Base-by-base conservation (phyloP, 2,113 vertebrate species). In the Dendrocopos noguchii region DNA sequence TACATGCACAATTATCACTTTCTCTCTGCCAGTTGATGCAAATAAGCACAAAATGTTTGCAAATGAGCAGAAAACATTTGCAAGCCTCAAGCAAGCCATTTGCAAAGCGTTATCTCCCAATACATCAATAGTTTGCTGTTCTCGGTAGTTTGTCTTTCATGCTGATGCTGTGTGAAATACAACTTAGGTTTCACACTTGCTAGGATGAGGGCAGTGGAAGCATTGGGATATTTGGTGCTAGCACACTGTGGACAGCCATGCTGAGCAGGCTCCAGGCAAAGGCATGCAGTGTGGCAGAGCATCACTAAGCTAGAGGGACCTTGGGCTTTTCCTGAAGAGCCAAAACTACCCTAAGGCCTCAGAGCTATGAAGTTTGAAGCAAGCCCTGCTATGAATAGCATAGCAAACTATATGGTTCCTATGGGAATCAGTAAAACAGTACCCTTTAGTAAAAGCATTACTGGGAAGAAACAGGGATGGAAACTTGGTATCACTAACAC, bases 361-460 rank as follows among this genome's bases (percentile, higher is more conserved):
- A 44, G 8, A n/a, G 4, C 25, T 52, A 8, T 0, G 20, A 17
- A 25, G 16, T 2, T 11, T 52, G 55, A 65, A 39, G 63, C 29
- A 31, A 10, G 16, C 17, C 6, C 0, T 14, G 33, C 59, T 31
- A 0, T 0, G 8, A 42, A 19, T 2, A 74, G 11, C 2, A 2
- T 0, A 29, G 34, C 13, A 34, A 84, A 27, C 10, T 6, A 7
- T 12, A 9, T 6, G 3, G 21, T 13, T 50, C 64, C 67, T n/a
- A 4, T 0, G 19, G 56, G 64, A 55, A 64, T 27, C 7, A 1
- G 12, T 4, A 0, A 1, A 70, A 19, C 27, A 19, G 39, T 7
- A 70, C 22, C 12, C 28, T n/a, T 34, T 15, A 53, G 8, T 31
- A 52, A 70, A 85, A 42, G 15, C 12, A 36, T 20, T 4, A 17